Evolutionary conservation across 2,113 vertebrate species (phyloP).

Genomic region (Galbula dea): DNA sequence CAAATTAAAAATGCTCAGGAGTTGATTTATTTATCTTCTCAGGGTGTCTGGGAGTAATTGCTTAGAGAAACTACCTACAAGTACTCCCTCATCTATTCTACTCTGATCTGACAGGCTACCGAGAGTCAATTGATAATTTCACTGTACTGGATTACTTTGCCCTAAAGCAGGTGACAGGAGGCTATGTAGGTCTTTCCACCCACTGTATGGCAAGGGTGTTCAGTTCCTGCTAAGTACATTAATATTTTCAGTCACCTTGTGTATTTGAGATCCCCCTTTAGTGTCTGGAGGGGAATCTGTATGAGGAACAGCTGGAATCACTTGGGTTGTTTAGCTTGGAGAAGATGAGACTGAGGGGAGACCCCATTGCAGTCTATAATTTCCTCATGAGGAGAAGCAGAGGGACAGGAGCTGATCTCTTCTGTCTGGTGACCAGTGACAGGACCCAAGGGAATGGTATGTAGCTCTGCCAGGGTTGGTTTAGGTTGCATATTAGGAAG

Average conservation of each 20-base stretch:
- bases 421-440: no score
- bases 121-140: background rate
- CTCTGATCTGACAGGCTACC: background rate
- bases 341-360: no score
- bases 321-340: no score
- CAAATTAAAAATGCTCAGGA: no score
- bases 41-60: background rate
- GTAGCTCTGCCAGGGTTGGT: no score
- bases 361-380: no score
- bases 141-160: background rate
- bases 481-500: no score
- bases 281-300: no score
- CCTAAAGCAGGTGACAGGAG: background rate
- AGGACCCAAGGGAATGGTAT: no score
- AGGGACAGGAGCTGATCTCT: no score
- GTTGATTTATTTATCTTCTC: background rate
- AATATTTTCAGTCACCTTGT: background rate
- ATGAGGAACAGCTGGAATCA: no score
- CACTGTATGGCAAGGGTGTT: rapidly evolving
- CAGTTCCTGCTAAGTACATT: background rate
- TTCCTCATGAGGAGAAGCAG: no score
- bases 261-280: background rate
- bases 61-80: rapidly evolving
- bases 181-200: background rate
- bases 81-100: background rate